phyloP scores from a whole-genome alignment of 2,888 invertebrate species.

The Diloba caeruleocephala region DNA sequence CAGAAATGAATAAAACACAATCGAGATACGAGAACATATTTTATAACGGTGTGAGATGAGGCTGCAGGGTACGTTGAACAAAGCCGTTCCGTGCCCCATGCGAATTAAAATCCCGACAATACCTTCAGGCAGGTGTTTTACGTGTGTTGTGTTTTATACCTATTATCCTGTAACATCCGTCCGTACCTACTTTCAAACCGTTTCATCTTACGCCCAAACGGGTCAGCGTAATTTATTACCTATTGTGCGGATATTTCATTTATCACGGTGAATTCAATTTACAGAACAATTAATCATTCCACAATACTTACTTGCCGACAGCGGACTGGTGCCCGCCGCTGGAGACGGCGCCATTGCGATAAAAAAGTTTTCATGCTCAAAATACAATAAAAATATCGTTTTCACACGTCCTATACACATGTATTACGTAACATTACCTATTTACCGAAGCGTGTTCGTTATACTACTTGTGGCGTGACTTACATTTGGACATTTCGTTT shows the following conservation, averaged over 20 bases:
- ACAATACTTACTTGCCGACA: constrained; percentile 87
- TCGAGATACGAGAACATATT: constrained; percentile 15
- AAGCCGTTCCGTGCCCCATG: constrained; percentile 60
- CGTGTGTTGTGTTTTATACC: constrained; percentile 80
- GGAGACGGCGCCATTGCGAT: constrained; percentile 62
- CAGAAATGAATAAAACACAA: constrained; percentile 23
- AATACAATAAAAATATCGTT: constrained; percentile 61
- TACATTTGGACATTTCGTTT: constrained; percentile 20
- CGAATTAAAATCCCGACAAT: constrained; percentile 75
- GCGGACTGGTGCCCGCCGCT: constrained; percentile 74
- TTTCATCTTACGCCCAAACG: constrained; percentile 86
- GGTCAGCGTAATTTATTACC: constrained; percentile 89
- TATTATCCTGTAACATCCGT: constrained; percentile 80
- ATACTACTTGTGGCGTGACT: constrained; percentile 17
- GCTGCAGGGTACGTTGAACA: constrained; percentile 51
- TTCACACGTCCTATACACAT: constrained; percentile 45
- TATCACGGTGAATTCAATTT: constrained; percentile 89
- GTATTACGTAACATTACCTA: constrained; percentile 15
- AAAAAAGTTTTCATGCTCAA: constrained; percentile 70
- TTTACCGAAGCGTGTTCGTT: constrained; percentile 21
- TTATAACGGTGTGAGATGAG: constrained; percentile 25
- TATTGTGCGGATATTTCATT: constrained; percentile 89
- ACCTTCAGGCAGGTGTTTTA: constrained; percentile 77
- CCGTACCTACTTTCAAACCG: constrained; percentile 81
- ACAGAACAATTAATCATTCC: constrained; percentile 88